phyloP scores from a whole-genome alignment of 2,888 invertebrate species.

The Carterocephalus palaemon region DNA sequence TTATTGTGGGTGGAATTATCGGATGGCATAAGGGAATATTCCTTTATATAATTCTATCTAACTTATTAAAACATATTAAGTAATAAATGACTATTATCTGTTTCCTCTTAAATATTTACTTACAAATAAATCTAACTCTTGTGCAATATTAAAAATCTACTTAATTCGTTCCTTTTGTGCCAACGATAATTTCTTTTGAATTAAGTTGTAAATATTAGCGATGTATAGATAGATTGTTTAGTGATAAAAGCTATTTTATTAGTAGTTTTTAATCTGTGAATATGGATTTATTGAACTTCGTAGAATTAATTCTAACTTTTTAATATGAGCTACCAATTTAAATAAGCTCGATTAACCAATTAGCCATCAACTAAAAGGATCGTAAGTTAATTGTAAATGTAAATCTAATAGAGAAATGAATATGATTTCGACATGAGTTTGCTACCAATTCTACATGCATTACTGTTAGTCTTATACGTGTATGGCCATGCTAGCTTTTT shows the following conservation, averaged over 20 bases:
- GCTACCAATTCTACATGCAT: too few relatives aligned
- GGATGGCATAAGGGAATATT: slow-evolving; percentile 36
- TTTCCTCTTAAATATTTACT: slow-evolving; percentile 18
- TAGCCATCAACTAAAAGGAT: slow-evolving; percentile 25
- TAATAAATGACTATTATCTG: slow-evolving; percentile 13
- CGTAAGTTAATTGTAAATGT: slow-evolving; percentile 11
- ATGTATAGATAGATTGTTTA: slow-evolving; percentile 46
- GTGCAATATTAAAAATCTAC: slow-evolving; percentile 35
- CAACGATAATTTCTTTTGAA: slow-evolving; percentile 39
- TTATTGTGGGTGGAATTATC: slow-evolving; percentile 53
- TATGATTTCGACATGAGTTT: too few relatives aligned
- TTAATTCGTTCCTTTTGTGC: slow-evolving; percentile 21
- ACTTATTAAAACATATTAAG: slow-evolving; percentile 11
- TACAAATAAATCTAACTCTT: slow-evolving; percentile 24
- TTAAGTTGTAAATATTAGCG: slow-evolving; percentile 49
- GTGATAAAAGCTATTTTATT: slow-evolving; percentile 39
- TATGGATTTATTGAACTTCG: slow-evolving; percentile 17
- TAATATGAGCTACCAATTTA: slow-evolving; percentile 47
- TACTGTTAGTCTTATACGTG: too few relatives aligned
- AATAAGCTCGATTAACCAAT: slow-evolving; percentile 44
- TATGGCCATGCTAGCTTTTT: too few relatives aligned
- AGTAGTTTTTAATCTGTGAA: slow-evolving; percentile 42
- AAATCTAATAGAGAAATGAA: too few relatives aligned
- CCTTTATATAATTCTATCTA: slow-evolving; percentile 14
- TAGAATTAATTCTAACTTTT: slow-evolving; percentile 38